These are phyloP conservation scores for Plebejus argus DNA, from an alignment of 2,888 invertebrate genomes.

Conservation along the genomic window DNA sequence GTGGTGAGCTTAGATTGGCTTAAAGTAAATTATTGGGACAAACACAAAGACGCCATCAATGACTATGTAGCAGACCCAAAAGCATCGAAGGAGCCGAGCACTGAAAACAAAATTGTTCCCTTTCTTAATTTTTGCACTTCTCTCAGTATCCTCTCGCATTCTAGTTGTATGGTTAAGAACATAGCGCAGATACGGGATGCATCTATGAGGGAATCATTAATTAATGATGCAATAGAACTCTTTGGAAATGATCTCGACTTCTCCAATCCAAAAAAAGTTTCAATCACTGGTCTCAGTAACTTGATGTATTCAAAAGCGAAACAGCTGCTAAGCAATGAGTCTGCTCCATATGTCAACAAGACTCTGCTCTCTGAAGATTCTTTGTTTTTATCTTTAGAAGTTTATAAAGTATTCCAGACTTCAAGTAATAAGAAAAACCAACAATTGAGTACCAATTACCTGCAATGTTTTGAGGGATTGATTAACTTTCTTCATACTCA, in stretches of 20 bases:
- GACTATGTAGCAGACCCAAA: conserved; percentile 63
- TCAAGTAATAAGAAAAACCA: conserved; percentile 47
- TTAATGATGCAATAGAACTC: conserved; percentile 63
- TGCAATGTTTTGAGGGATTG: conserved; percentile 78
- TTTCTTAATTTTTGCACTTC: conserved; percentile 65
- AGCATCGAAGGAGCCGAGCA: conserved; percentile 46
- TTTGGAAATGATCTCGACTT: conserved; percentile 57
- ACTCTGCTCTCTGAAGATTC: conserved; percentile 61
- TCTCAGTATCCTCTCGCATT: conserved; percentile 64
- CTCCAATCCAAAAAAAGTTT: conserved; percentile 58
- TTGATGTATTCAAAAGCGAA: conserved; percentile 54
- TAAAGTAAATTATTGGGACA: conserved; percentile 83
- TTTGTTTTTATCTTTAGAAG: conserved; percentile 61
- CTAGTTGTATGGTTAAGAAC: conserved; percentile 62
- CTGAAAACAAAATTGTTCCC: conserved; percentile 55
- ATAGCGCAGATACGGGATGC: conserved; percentile 62
- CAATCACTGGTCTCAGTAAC: conserved; percentile 56
- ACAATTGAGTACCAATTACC: conserved; percentile 54
- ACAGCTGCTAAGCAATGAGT: conserved; percentile 53
- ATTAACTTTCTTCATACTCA: conserved; percentile 75
- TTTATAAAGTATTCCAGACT: conserved; percentile 54
- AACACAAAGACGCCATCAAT: conserved; percentile 72
- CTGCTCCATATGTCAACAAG: conserved; percentile 53
- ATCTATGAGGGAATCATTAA: conserved; percentile 60
- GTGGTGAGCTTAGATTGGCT: conserved; percentile 85